Evolutionary conservation across 2,113 vertebrate genomes (phyloP).

Genomic region (Engystomops pustulosus): DNA sequence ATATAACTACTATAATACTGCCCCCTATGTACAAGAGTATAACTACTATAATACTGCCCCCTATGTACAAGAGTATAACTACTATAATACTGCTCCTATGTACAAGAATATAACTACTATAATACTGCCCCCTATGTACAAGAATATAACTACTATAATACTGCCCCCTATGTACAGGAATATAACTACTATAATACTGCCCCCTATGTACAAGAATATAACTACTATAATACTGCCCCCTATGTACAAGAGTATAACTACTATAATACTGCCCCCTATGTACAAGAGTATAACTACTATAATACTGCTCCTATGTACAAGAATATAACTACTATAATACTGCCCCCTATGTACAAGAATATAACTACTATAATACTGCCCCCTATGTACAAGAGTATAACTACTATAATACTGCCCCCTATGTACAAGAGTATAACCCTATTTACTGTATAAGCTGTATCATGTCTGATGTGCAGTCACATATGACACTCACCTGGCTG

Average conservation of each 20-base stretch:
- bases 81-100: neutral
- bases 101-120: too few relatives aligned
- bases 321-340: constrained; percentile 4
- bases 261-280: neutral
- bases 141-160: too few relatives aligned
- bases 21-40: neutral
- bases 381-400: neutral
- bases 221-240: too few relatives aligned
- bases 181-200: too few relatives aligned
- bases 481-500: constrained; percentile 82
- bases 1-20: neutral
- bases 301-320: constrained; percentile 5
- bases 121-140: too few relatives aligned
- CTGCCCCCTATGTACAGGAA: too few relatives aligned
- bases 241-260: too few relatives aligned
- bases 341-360: neutral
- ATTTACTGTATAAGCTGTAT: neutral
- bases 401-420: neutral
- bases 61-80: constrained; percentile 11
- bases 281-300: neutral
- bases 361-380: constrained; percentile 10
- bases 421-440: neutral
- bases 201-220: too few relatives aligned
- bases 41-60: neutral
- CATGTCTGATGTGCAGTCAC: neutral